phyloP scores from a whole-genome alignment of 2,113 vertebrate species.

The Pogona vitticeps region DNA sequence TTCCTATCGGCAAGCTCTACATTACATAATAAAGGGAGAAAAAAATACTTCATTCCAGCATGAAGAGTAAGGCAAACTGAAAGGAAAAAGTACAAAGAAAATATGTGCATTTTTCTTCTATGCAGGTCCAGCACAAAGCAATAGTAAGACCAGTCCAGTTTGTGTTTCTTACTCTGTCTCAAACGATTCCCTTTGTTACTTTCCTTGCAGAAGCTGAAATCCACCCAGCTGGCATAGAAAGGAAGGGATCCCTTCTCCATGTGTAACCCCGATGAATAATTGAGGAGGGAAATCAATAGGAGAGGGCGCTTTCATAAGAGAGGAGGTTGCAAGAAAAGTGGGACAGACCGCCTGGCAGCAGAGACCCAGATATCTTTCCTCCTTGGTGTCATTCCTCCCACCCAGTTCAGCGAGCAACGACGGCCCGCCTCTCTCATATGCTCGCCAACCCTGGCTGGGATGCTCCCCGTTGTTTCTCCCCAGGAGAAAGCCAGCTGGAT shows the following conservation, averaged over 20 bases:
- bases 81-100: background rate
- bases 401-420: background rate
- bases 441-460: background rate
- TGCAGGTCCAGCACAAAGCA: background rate
- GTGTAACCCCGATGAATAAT: conserved; percentile 10
- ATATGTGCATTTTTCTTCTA: background rate
- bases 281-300: conserved; percentile 6
- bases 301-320: background rate
- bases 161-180: background rate
- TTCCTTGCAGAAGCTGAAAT: background rate
- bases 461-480: background rate
- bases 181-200: background rate
- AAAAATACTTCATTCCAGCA: too few relatives aligned
- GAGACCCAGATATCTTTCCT: background rate
- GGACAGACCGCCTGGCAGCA: background rate
- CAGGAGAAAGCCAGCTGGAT: conserved; percentile 7
- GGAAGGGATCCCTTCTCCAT: background rate
- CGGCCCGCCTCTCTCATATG: background rate
- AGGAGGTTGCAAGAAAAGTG: background rate
- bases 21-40: too few relatives aligned
- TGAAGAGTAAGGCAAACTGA: background rate
- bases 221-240: background rate
- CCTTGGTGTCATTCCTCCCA: too few relatives aligned
- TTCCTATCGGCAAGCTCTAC: too few relatives aligned
- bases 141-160: background rate